phyloP scores from a whole-genome alignment of 1,140 invertebrate genomes.

The honey bee (Apis mellifera) region Amel_HAv3.1 CM009941.2:989001-989500 shows the following conservation, averaged over 20 bases:
- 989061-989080: too few relatives aligned
- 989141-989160: slow-evolving; percentile 9
- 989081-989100: slow-evolving; percentile 21
- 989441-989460: too few relatives aligned
- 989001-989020: too few relatives aligned
- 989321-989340: too few relatives aligned
- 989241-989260: slow-evolving; percentile 13
- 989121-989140: slow-evolving; percentile 20
- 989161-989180: not conserved
- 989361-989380: too few relatives aligned
- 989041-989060: not conserved
- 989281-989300: not conserved
- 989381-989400: too few relatives aligned
- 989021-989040: too few relatives aligned
- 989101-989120: slow-evolving; percentile 5
- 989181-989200: not conserved
- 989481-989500: too few relatives aligned
- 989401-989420: too few relatives aligned
- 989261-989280: not conserved
- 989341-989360: too few relatives aligned
- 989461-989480: too few relatives aligned
- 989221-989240: not conserved
- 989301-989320: not conserved
- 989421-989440: too few relatives aligned
- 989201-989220: not conserved